Evolutionary conservation across 2,888 invertebrate genomes (phyloP), one percentile per base, ranked within the genome.

Genomic region (Hermaeophaga mercurialis): DNA sequence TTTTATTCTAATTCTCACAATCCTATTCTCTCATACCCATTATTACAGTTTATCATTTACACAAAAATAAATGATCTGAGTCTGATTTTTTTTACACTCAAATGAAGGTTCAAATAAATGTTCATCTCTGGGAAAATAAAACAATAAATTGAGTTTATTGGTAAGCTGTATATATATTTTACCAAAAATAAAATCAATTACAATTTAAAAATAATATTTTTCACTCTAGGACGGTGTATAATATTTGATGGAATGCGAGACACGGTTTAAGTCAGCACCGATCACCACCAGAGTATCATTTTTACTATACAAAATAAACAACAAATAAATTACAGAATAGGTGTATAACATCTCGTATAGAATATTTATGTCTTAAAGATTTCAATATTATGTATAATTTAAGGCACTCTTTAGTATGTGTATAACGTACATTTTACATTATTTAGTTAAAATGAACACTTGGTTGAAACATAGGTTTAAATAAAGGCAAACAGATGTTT

Each of bases 201-300:
- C 48, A 52, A 58, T 39, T 46, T 43, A 28, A 50, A 33, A 53
- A 46, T 47, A 57, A 38, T 33, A 54, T 54, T 39, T 58, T 17
- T 49, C 41, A 61, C 54, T 56, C 58, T 46, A 34, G 54, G 56
- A 58, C 44, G 61, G 56, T 50, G 47, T 38, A 22, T 39, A 26
- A 17, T 12, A n/a, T 26, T 41, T 50, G 75, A 66, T 75, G 75
- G 75, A 74, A 74, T 75, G 74, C 71, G 75, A 75, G 74, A 74
- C 75, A 75, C 75, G 74, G 66, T 70, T 72, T 67, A 53, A 56
- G 59, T 47, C 53, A 58, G 58, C 54, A 61, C 59, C 54, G 63
- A 61, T 49, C 57, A 22, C 41, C 31, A 18, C 53, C 22, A 57
- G 48, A 53, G 48, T 36, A 19, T 48, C 45, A 41, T 28, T 56